Conservation (phyloP, 2,797 vertebrate genomes). For the Acanthiza pusilla region DNA sequence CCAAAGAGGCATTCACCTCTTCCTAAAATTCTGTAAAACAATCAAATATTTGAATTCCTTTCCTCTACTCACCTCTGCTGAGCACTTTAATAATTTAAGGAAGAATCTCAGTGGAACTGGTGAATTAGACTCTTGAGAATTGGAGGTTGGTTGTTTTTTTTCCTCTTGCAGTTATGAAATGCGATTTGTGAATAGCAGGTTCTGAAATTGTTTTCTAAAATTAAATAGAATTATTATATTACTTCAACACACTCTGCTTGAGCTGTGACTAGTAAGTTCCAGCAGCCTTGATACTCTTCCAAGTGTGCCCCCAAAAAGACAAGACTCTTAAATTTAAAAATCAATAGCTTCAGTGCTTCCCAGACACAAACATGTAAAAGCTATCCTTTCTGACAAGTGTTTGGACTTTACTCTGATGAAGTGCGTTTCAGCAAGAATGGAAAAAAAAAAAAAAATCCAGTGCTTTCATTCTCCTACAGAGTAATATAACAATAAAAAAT, state of each 20-base stretch:
- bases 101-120: background rate
- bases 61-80: background rate
- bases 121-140: background rate
- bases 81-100: background rate
- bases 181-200: background rate
- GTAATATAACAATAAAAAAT: background rate
- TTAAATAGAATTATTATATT: background rate
- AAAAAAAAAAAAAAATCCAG: background rate
- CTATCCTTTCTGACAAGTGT: slow-evolving; percentile 21
- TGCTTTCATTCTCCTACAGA: background rate
- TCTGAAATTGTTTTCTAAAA: background rate
- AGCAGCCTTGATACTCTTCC: background rate
- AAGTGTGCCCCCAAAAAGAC: background rate
- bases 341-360: slow-evolving; percentile 27
- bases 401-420: slow-evolving; percentile 49
- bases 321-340: slow-evolving; percentile 55
- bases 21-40: background rate
- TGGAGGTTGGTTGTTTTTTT: background rate
- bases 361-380: slow-evolving; percentile 16
- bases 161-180: background rate
- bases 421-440: background rate
- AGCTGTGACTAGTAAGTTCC: background rate
- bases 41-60: background rate
- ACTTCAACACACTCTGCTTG: background rate
- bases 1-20: background rate